A percentile compares a stretch with the other conserved stretches of the same genome.
These are phyloP conservation scores for Yponomeuta cagnagella DNA, from an alignment of 2,888 invertebrate genomes.

Conservation along the genomic window DNA sequence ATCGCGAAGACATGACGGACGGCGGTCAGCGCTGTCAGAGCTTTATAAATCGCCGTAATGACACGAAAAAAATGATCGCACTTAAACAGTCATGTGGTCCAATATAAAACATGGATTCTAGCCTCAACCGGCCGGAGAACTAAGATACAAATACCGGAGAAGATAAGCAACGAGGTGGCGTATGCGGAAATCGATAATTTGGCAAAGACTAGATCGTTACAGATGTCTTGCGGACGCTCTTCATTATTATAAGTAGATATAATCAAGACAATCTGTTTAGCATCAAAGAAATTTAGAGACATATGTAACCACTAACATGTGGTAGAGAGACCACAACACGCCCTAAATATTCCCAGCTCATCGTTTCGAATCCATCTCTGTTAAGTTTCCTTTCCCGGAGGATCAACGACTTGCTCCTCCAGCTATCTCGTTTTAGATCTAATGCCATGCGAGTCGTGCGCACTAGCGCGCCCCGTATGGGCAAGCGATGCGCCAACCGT, in stretches of 20 bases:
- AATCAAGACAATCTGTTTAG: neutral
- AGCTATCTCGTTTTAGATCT: constrained; percentile 43
- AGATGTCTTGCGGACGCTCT: neutral
- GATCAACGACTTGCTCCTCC: constrained; percentile 31
- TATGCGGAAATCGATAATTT: neutral
- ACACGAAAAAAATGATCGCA: constrained; percentile 8
- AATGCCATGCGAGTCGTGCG: constrained; percentile 27
- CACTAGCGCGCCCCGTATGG: constrained; percentile 22
- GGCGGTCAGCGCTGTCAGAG: constrained; percentile 9
- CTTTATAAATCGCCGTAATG: constrained; percentile 14
- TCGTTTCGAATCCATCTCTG: neutral
- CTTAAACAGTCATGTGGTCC: neutral
- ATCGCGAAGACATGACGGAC: constrained; percentile 14
- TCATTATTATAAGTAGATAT: neutral
- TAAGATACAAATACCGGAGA: neutral
- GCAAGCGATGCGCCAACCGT: constrained; percentile 11
- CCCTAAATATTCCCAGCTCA: neutral
- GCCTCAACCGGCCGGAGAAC: neutral
- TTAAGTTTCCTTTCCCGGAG: constrained; percentile 19
- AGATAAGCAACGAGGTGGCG: neutral
- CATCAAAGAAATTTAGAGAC: neutral
- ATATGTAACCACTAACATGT: neutral
- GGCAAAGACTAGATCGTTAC: neutral
- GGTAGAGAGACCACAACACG: neutral
- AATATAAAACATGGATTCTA: neutral